Base-by-base conservation (phyloP, 2,797 vertebrate genomes). In the Alcedo quadribrachys region DNA sequence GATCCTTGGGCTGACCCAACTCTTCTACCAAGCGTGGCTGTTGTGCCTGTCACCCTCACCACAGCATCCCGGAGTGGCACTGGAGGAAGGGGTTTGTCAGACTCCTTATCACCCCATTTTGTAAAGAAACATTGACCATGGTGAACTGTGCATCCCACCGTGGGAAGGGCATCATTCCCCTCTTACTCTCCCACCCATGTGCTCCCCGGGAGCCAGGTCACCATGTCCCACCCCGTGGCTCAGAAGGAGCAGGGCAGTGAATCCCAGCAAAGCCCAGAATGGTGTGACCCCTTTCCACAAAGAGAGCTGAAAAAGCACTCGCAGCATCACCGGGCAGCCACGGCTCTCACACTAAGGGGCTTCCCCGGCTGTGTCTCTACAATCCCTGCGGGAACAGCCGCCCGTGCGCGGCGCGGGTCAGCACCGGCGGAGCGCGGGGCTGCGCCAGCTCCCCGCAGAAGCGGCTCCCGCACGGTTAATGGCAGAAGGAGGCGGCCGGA, bases 401-500 rank as follows among this genome's bases (percentile, higher is more conserved):
- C 54, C 60, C 1, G 4, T 19, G 58, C 3, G 2, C 66, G 18
- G 77, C 0, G 1, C 58, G 60, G 89, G 55, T 88, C 28, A 27
- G 83, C 46, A 11, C 54, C 84, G 1, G 4, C 67, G 24, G 58
- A 5, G 8, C 15, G 4, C 11, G 1, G 87, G 54, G 71, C 60
- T 6, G 75, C 4, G 5, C 0, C 2, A 69, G 89, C 69, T 42
- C 0, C 1, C 37, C 0, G 11, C 84, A 55, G 40, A 67, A 87
- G 68, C 78, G 58, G 81, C 55, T 48, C 32, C 51, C 1, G 5
- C 2, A 5, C 84, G 55, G 40, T 79, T 69, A 86, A 73, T 37
- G 1, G 28, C 89, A 89, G 91, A 14, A 89, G 75, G 46, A 73
- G 75, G 51, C 22, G 91, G 71, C 94, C 89, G 84, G 70, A 89